Base-by-base conservation (phyloP, 2,113 vertebrate genomes). In the Beaufortia kweichowensis region DNA sequence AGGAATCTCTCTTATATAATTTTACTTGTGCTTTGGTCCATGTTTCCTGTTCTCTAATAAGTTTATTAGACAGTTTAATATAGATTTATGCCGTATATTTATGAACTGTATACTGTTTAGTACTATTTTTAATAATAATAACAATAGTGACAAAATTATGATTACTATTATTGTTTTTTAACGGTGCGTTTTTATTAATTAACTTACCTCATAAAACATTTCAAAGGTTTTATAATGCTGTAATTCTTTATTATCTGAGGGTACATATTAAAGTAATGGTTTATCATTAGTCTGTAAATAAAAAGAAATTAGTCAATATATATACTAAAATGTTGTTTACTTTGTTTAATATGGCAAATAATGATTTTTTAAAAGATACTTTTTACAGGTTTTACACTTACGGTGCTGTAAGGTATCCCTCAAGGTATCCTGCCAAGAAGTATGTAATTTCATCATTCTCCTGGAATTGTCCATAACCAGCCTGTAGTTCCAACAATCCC, bases 381-480 rank as follows among this genome's bases (percentile, higher is more conserved):
- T n/a, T n/a, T n/a, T n/a, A n/a, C n/a, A n/a, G n/a, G n/a, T n/a
- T n/a, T n/a, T n/a, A 57, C 55, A 89, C 95, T 94, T 91, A 95
- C 94, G 79, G 86, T 60, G 93, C 94, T 53, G 94, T 96, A 76
- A 97, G 93, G 86, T 92, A 96, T 55, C 95, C 95, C 77, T 96
- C 95, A 84, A 96, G 88, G 83, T 92, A 94, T 21, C 94, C 95
- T 23, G 95, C 94, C 63, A 92, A 86, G 83, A 93, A 95, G 89
- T 93, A 94, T 76, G 88, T 89, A 59, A 90, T 83, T 68, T 94
- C 90, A 76, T 95, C 92, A 50, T 86, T 83, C 81, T 92, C 84
- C 4, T 78, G 6, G 29, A 80, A 83, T 33, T 63, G 80, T 17
- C 94, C 92, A 15, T 94, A 93, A 8, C 94, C 95, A n/a, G 94